Evolutionary conservation across 2,113 vertebrate genomes (phyloP).

Genomic region (Arothron firmamentum): DNA sequence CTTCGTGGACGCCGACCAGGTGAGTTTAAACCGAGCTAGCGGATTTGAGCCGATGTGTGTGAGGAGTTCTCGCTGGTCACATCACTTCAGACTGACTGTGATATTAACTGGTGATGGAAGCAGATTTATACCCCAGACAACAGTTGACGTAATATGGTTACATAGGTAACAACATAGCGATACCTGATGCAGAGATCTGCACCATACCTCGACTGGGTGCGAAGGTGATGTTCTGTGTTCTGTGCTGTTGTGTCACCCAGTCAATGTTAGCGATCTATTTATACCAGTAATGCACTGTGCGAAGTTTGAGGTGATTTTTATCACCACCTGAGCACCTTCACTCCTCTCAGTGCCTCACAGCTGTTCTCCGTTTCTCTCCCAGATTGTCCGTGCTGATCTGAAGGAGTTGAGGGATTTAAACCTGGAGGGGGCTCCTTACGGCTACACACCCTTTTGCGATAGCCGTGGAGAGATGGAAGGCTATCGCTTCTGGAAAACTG

Average conservation of each 20-base stretch:
- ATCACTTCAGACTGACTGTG: no score
- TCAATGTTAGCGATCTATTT: no score
- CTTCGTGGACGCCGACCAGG: conserved; percentile 98
- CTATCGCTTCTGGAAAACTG: conserved; percentile 95
- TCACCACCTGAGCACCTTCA: not conserved
- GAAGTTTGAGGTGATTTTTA: conserved; percentile 7
- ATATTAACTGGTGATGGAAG: no score
- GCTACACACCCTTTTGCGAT: conserved; percentile 95
- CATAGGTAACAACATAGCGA: not conserved
- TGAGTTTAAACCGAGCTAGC: conserved; percentile 41
- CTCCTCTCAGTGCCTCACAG: not conserved
- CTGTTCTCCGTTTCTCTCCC: conserved; percentile 18
- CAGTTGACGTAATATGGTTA: no score
- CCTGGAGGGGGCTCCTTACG: conserved; percentile 90
- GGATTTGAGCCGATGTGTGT: not conserved
- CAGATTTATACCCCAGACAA: no score
- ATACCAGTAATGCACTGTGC: no score
- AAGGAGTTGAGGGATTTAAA: conserved; percentile 88
- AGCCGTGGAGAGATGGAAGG: conserved; percentile 95
- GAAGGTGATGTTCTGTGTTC: no score
- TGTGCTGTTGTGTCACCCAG: not conserved
- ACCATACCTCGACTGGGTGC: no score
- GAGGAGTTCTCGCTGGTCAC: not conserved
- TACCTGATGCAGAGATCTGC: no score
- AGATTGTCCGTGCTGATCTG: conserved; percentile 94